Percentiles rank a stretch among this genome's conserved stretches.
Conservation (phyloP, 2,113 vertebrate genomes). For the Triplophysa dalaica region DNA sequence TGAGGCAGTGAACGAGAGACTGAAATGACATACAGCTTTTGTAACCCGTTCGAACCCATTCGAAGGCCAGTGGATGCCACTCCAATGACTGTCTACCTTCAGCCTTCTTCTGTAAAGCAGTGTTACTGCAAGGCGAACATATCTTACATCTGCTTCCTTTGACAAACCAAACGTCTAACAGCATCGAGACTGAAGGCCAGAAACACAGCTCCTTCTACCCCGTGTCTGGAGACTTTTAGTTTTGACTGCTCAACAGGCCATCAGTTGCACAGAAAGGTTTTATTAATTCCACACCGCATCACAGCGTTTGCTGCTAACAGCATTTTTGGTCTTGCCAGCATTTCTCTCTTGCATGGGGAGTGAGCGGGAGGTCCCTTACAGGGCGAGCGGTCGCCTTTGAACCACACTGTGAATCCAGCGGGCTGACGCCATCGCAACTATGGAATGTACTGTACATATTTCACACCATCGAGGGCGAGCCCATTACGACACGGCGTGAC, state of each 20-base stretch:
- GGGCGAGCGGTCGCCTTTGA: slow-evolving; percentile 46
- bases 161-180: slow-evolving; percentile 31
- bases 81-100: slow-evolving; percentile 25
- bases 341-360: slow-evolving; percentile 48
- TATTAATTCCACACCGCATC: slow-evolving; percentile 40
- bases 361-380: slow-evolving; percentile 56
- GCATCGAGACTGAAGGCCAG: slow-evolving; percentile 29
- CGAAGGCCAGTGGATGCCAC: slow-evolving; percentile 15
- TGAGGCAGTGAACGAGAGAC: slow-evolving; percentile 15
- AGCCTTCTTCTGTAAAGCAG: slow-evolving; percentile 31
- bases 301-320: slow-evolving; percentile 53
- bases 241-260: slow-evolving; percentile 25
- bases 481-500: slow-evolving; percentile 71
- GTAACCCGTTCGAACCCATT: slow-evolving; percentile 21
- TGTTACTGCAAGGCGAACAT: slow-evolving; percentile 9
- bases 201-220: not conserved
- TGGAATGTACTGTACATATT: slow-evolving; percentile 58
- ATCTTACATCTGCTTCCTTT: slow-evolving; percentile 28
- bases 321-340: slow-evolving; percentile 48
- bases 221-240: slow-evolving; percentile 25
- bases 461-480: slow-evolving; percentile 38
- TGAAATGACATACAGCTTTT: slow-evolving; percentile 40
- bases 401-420: slow-evolving; percentile 59
- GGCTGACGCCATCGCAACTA: slow-evolving; percentile 49
- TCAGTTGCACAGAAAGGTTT: slow-evolving; percentile 20